A percentile compares a stretch with the other conserved stretches of the same genome.
Conservation (phyloP, 2,113 vertebrate species). For the Sturnus vulgaris region DNA sequence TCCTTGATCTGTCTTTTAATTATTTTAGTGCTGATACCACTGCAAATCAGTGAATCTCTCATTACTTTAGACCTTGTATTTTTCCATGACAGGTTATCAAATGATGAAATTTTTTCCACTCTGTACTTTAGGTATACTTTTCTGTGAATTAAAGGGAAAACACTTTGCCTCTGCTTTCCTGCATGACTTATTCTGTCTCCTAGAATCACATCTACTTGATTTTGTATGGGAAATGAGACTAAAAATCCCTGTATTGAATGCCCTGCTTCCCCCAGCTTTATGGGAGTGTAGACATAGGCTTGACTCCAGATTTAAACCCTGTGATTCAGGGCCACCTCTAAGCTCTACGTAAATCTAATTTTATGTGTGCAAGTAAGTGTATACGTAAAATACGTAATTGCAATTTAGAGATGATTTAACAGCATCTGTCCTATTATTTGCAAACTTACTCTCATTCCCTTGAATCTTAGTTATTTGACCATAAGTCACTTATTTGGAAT, state of each 20-base stretch:
- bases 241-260: not conserved
- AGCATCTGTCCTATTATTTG: constrained; percentile 35
- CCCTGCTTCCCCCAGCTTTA: not conserved
- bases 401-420: constrained; percentile 56
- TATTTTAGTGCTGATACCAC: not conserved
- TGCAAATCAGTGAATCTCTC: not conserved
- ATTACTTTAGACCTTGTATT: not conserved
- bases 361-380: constrained; percentile 32
- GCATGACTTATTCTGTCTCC: not conserved
- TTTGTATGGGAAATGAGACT: not conserved
- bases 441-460: constrained; percentile 12
- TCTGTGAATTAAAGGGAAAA: not conserved
- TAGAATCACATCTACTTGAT: not conserved
- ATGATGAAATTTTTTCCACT: not conserved
- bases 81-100: not conserved
- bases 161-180: not conserved
- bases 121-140: not conserved
- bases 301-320: constrained; percentile 30
- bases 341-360: not conserved
- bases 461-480: constrained; percentile 47
- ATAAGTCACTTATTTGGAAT: constrained; percentile 32
- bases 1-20: constrained; percentile 12
- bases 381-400: constrained; percentile 34
- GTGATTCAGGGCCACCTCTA: constrained; percentile 34
- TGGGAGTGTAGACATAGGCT: not conserved